phyloP scores from a whole-genome alignment of 2,797 vertebrate species.

The Harpagifer antarcticus region DNA sequence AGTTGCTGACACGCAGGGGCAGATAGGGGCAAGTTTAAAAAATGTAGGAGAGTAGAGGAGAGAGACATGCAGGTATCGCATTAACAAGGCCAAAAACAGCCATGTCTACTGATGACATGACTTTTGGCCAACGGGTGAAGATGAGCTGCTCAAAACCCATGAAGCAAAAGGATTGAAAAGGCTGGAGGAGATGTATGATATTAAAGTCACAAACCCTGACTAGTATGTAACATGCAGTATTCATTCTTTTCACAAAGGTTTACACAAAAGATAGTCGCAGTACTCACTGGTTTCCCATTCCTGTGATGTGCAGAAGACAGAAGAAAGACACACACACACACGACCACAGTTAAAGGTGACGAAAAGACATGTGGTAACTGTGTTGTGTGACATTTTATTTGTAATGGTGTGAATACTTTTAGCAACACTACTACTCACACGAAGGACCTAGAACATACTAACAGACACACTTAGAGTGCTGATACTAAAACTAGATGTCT shows the following conservation, averaged over 20 bases:
- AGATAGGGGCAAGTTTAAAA: constrained; percentile 41
- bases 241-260: constrained; percentile 60
- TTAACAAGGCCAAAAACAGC: constrained; percentile 51
- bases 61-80: constrained; percentile 74
- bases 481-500: constrained; percentile 2
- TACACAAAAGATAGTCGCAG: constrained; percentile 72
- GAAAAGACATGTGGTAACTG: constrained; percentile 24
- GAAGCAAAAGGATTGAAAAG: constrained; percentile 60
- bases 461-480: constrained; percentile 13
- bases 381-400: background rate
- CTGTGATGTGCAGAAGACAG: constrained; percentile 85
- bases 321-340: constrained; percentile 76
- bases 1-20: constrained; percentile 54
- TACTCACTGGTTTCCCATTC: constrained; percentile 92
- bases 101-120: constrained; percentile 50
- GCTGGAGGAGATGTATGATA: constrained; percentile 60
- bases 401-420: constrained; percentile 6
- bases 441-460: constrained; percentile 17
- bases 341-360: constrained; percentile 63
- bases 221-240: constrained; percentile 83
- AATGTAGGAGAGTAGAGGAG: constrained; percentile 52
- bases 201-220: constrained; percentile 58
- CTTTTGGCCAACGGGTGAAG: constrained; percentile 46
- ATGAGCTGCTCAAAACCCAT: constrained; percentile 55
- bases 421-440: constrained; percentile 21